Percentiles rank a stretch among this genome's conserved stretches.
These are phyloP conservation scores for Sipha maydis DNA, from an alignment of 2,888 invertebrate genomes.

Conservation along the genomic window DNA sequence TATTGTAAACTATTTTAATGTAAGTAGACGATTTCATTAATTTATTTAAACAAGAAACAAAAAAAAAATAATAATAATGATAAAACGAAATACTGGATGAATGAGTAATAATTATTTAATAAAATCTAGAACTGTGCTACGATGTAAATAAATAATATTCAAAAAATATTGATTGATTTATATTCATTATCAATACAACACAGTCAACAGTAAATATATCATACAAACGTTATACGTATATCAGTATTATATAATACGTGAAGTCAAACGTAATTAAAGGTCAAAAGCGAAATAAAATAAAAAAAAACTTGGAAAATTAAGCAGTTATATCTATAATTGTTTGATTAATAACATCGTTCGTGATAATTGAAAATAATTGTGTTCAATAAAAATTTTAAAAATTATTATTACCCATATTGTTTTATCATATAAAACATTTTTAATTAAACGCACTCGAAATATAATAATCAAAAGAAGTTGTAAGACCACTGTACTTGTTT, in stretches of 20 bases:
- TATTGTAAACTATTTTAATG: no score
- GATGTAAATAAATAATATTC: background rate
- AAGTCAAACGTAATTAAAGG: background rate
- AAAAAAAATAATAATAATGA: background rate
- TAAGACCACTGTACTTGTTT: background rate
- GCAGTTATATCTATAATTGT: background rate
- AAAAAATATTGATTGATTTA: background rate
- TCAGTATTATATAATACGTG: constrained; percentile 18
- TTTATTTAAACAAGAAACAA: background rate
- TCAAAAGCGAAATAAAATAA: constrained; percentile 6
- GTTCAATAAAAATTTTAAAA: background rate
- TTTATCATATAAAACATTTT: background rate
- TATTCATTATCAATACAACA: background rate
- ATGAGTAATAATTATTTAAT: background rate
- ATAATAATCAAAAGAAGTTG: background rate
- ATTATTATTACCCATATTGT: background rate
- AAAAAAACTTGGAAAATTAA: background rate
- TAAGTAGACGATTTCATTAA: no score
- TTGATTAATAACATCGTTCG: constrained; percentile 2
- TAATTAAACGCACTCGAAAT: background rate
- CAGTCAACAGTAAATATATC: background rate
- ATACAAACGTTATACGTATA: background rate
- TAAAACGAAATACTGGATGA: background rate
- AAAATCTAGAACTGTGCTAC: background rate
- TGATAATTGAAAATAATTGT: constrained; percentile 42